Evolutionary conservation across 2,797 vertebrate species (phyloP).

Genomic region (Darevskia mixta): DNA sequence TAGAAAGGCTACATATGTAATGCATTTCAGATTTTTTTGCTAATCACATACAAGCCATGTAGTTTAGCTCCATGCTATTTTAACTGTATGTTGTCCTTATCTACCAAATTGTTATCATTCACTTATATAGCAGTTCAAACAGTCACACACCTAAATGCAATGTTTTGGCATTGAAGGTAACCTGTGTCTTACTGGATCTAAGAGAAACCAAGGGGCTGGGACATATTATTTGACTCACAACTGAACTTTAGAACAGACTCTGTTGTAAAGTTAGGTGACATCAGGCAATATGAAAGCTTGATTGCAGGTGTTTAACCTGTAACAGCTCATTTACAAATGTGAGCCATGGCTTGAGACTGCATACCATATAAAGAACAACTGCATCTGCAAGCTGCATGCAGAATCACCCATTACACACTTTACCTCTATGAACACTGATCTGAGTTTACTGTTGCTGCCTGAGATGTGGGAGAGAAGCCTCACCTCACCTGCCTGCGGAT

Average conservation of each 20-base stretch:
- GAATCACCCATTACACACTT: not conserved
- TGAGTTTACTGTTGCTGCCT: not conserved
- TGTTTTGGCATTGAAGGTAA: not conserved
- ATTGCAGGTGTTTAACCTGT: not conserved
- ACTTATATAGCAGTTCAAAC: not conserved
- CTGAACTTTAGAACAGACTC: not conserved
- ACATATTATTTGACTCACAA: not conserved
- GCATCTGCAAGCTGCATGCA: not conserved
- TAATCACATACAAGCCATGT: conserved; percentile 51
- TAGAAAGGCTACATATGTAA: conserved; percentile 16
- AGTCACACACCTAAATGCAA: not conserved
- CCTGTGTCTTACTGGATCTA: not conserved
- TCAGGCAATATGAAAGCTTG: not conserved
- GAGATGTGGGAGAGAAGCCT: not conserved
- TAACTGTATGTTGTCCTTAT: conserved; percentile 23
- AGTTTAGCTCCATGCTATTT: conserved; percentile 43
- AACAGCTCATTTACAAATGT: not conserved
- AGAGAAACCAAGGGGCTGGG: not conserved
- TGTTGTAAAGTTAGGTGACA: not conserved
- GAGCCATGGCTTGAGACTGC: not conserved
- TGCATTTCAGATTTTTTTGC: conserved; percentile 55
- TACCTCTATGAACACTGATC: not conserved
- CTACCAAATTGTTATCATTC: conserved; percentile 34
- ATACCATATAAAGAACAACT: not conserved
- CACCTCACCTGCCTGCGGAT: not conserved